Conservation (phyloP, 2,888 invertebrate species). For the Pollenia griseotomentosa region DNA sequence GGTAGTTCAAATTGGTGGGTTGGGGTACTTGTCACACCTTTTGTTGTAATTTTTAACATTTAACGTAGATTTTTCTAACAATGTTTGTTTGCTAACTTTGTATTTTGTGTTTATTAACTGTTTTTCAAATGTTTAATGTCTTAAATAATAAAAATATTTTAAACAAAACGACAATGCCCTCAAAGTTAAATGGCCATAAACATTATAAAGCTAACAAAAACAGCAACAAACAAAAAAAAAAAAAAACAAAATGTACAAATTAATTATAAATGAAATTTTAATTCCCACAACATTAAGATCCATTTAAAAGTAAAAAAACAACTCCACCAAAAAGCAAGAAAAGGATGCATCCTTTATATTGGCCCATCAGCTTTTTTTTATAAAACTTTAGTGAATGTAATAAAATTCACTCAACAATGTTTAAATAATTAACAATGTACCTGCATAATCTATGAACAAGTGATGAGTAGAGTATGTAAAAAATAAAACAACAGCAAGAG, state of each 20-base stretch:
- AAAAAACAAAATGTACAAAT: conserved; percentile 59
- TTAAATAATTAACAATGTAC: conserved; percentile 82
- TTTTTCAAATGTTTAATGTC: too few relatives aligned
- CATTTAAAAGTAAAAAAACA: conserved; percentile 46
- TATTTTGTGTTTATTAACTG: too few relatives aligned
- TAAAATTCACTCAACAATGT: conserved; percentile 58
- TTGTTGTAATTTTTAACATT: too few relatives aligned
- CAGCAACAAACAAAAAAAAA: conserved; percentile 10
- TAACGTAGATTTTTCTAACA: too few relatives aligned
- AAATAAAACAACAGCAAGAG: conserved; percentile 52
- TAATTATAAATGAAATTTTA: conserved; percentile 67
- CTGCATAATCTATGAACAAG: conserved; percentile 83
- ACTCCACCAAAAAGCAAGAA: conserved; percentile 18
- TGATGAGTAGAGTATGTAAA: conserved; percentile 79
- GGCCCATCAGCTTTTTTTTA: conserved; percentile 4
- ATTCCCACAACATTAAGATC: conserved; percentile 70
- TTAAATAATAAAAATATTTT: too few relatives aligned
- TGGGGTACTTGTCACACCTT: too few relatives aligned
- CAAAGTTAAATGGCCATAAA: conserved; percentile 77
- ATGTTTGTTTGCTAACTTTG: too few relatives aligned
- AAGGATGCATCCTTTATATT: conserved; percentile 39
- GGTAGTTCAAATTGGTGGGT: too few relatives aligned
- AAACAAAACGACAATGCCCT: conserved; percentile 41
- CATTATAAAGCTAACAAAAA: conserved; percentile 33
- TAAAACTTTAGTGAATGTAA: conserved; percentile 44